Evolutionary conservation across 2,113 vertebrate species (phyloP), one percentile per base, ranked within the genome.

Genomic region (Gadus macrocephalus): DNA sequence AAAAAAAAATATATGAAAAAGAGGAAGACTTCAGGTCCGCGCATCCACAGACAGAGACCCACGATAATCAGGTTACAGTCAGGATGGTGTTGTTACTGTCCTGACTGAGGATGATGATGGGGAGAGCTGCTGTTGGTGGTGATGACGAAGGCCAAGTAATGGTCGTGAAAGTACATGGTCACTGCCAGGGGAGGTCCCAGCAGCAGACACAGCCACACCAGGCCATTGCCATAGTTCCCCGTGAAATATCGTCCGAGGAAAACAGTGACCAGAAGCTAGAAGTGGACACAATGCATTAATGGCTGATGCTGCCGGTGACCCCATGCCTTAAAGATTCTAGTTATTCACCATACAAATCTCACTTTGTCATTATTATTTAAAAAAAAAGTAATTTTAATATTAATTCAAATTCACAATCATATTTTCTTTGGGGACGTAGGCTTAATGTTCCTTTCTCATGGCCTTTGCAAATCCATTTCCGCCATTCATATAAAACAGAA

Each of bases 161-260:
- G 60, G 82, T 83, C 83, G 11, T 86, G 77, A 42, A 88, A 86
- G 70, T 81, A 86, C 14, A 81, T 78, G 66, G 70, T 65, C 61
- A 84, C 72, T 0, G 5, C 72, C 38, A 87, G 78, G 42, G 83
- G 62, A 56, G 79, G 64, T 0, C 71, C 79, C 65, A 83, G 78
- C 58, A 86, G 70, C 14, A 81, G 72, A 53, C 82, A 87, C 64
- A 85, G 72, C 81, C 80, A 82, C 53, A 81, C 12, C 1, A 87
- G 42, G 12, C 67, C 53, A 5, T 87, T 79, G 55, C 79, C 75
- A 61, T 75, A 84, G 77, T 83, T 84, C 63, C 80, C 81, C 67
- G 71, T 64, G 73, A 84, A 80, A 80, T 78, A 64, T 62, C 58
- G 22, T 71, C 69, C 78, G 8, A 85, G 70, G 28, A 86, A 74